Conservation (phyloP, 2,888 invertebrate species). For the Seladonia tumulorum region DNA sequence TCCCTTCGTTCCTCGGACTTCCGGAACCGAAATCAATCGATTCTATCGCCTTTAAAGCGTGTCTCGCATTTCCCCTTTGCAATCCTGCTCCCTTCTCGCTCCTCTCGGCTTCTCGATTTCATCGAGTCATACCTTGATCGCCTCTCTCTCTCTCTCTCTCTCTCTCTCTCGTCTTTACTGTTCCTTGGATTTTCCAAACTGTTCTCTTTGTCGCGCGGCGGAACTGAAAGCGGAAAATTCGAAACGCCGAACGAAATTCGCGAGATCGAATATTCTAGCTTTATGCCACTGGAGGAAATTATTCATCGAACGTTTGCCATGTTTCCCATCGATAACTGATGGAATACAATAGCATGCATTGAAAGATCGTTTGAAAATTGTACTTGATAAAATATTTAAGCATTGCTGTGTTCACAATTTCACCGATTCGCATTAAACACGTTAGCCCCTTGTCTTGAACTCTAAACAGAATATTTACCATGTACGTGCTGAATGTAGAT, state of each 20-base stretch:
- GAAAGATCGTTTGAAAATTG: not conserved
- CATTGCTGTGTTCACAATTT: not conserved
- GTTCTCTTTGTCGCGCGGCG: not conserved
- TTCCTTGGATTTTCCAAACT: not conserved
- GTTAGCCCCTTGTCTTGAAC: too few species aligned
- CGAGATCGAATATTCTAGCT: not conserved
- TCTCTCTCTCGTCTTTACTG: not conserved
- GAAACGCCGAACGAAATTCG: not conserved
- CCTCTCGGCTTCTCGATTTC: not conserved
- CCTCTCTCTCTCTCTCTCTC: not conserved
- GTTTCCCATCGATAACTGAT: not conserved
- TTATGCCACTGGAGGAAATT: not conserved
- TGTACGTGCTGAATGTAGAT: too few species aligned
- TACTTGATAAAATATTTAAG: not conserved
- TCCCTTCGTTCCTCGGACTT: not conserved
- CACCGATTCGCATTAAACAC: not conserved
- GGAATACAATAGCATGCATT: not conserved
- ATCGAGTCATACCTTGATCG: not conserved
- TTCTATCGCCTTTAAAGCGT: not conserved
- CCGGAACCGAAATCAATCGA: not conserved
- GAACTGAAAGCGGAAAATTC: not conserved
- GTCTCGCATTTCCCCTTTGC: not conserved
- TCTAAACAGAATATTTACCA: not conserved
- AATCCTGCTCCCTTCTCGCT: not conserved
- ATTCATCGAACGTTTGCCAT: not conserved